Evolutionary conservation across 2,888 invertebrate species (phyloP), one percentile per base, ranked within the genome.

Genomic region (Nemapogon koenigi): DNA sequence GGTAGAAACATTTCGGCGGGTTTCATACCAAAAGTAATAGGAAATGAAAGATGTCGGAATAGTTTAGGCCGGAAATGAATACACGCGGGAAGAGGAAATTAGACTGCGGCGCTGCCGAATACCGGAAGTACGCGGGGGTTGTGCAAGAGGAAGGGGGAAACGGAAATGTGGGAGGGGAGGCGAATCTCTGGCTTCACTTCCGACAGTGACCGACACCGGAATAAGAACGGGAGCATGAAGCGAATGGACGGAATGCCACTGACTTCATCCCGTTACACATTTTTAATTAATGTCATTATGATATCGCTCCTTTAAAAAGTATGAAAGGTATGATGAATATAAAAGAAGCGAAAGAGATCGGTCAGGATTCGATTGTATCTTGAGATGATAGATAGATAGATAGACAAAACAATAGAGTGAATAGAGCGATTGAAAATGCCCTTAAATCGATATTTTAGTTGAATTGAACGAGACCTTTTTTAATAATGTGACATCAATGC

Each of bases 11-110:
- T n/a, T 33, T 33, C 19, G 19, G 6, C 19, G 19, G 8, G 31
- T 15, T 2, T 11, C 33, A 19, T 19, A 19, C 11, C 33, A 33
- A 43, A 51, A 51, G 55, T 56, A 54, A 53, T 62, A 68, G 64
- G 66, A 66, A 70, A 67, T 64, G 59, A 59, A 63, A 62, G 60
- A 60, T 57, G 55, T 57, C 50, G 53, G n/a, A 61, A 62, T 64
- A 64, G 66, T 63, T 43, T 59, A 60, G 59, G 58, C 59, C 70
- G 73, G 73, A 76, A 73, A 75, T 73, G 68, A 71, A 70, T 64
- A 65, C 61, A 67, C 63, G 63, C 67, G 69, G 64, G 65, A 70
- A 68, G 60, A 76, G 76, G 78, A 78, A 79, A 76, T 78, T 73
- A 71, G 69, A 66, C 58, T 59, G 61, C 57, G 59, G 56, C 52